Percentiles rank a stretch among this genome's conserved stretches.
Evolutionary conservation across 2,888 invertebrate genomes (phyloP).

Genomic region (Synanthedon andrenaeformis): DNA sequence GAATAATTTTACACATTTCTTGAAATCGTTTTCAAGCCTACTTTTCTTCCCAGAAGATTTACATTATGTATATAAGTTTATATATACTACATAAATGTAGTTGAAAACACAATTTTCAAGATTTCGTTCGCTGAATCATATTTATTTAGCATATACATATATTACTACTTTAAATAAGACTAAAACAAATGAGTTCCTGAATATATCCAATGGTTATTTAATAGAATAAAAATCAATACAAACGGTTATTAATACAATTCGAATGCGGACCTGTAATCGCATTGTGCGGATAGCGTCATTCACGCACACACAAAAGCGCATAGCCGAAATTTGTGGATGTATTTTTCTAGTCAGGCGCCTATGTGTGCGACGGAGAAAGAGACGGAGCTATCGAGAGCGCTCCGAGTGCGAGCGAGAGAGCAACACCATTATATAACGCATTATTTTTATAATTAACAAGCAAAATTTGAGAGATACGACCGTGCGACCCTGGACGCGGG

Average conservation of each 20-base stretch:
- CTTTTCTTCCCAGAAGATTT: no score
- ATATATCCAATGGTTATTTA: no score
- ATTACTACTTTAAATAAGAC: no score
- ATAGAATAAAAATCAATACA: no score
- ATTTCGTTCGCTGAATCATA: no score
- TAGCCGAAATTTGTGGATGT: constrained; percentile 60
- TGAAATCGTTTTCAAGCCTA: no score
- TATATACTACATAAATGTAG: no score
- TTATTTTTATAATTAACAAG: constrained; percentile 70
- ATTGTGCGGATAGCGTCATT: constrained; percentile 66
- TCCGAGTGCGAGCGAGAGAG: constrained; percentile 28
- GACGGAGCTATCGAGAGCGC: constrained; percentile 20
- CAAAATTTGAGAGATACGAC: constrained; percentile 68
- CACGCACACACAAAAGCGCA: constrained; percentile 50
- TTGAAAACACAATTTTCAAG: no score
- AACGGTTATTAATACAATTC: constrained; percentile 6
- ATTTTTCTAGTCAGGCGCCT: constrained; percentile 48
- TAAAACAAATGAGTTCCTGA: no score
- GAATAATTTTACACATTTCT: no score
- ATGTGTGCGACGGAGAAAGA: constrained; percentile 50
- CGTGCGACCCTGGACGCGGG: constrained; percentile 59
- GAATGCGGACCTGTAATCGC: constrained; percentile 62
- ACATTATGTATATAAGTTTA: no score
- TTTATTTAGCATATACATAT: no score
- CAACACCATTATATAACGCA: constrained; percentile 62